These are phyloP conservation scores for Hyperoplus immaculatus DNA, from an alignment of 2,797 vertebrate species.

Conservation along the genomic window DNA sequence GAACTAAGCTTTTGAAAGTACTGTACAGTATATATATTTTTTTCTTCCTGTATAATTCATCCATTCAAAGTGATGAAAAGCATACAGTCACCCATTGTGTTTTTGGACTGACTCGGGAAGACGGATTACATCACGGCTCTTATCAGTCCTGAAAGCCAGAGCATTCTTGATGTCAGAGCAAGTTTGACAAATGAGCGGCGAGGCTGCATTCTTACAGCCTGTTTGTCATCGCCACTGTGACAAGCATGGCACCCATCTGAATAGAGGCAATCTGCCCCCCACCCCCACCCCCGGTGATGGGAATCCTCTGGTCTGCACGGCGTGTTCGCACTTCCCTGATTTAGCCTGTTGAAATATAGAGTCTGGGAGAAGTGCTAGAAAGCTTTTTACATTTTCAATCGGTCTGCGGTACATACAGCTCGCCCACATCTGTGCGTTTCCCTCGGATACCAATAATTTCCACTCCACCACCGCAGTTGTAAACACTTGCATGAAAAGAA, in stretches of 20 bases:
- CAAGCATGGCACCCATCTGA: constrained; percentile 59
- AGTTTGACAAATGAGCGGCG: constrained; percentile 73
- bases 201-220: constrained; percentile 60
- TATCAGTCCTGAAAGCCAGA: constrained; percentile 72
- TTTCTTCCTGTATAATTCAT: constrained; percentile 39
- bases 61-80: constrained; percentile 71
- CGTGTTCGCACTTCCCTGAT: constrained; percentile 33
- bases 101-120: constrained; percentile 64
- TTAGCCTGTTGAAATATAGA: constrained; percentile 18
- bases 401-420: not conserved
- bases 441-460: constrained; percentile 23
- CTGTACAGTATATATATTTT: constrained; percentile 9
- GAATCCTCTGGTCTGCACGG: not conserved
- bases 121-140: constrained; percentile 64
- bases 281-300: constrained; percentile 5
- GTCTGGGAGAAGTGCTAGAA: constrained; percentile 28
- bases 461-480: not conserved
- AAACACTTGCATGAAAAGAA: constrained; percentile 28
- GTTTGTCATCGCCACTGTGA: constrained; percentile 74
- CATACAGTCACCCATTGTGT: constrained; percentile 65
- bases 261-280: constrained; percentile 53
- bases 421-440: constrained; percentile 20
- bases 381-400: constrained; percentile 24
- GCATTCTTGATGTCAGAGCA: constrained; percentile 70
- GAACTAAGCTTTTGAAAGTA: constrained; percentile 24